Conservation (phyloP, 2,113 vertebrate genomes). For the Cephalopterus ornatus region DNA sequence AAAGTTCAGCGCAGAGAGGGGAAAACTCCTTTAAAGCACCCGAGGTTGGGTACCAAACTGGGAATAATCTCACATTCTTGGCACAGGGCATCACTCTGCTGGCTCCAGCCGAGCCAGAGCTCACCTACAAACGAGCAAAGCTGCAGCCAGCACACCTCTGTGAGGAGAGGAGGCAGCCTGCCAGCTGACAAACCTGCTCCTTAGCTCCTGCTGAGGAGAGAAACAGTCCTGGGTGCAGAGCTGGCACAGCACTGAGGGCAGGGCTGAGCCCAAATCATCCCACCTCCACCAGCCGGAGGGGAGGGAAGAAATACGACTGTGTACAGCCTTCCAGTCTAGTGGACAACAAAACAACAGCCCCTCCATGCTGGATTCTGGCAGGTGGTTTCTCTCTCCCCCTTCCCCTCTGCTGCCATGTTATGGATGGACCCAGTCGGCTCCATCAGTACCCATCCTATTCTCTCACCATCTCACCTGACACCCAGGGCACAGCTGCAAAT, state of each 20-base stretch:
- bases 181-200: slow-evolving; percentile 5
- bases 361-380: background rate
- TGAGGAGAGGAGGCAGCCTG: background rate
- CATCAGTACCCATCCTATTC: background rate
- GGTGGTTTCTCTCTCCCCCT: background rate
- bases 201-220: background rate
- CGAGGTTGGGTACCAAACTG: accelerated
- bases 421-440: background rate
- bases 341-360: background rate
- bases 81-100: accelerated
- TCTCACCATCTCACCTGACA: background rate
- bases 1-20: background rate
- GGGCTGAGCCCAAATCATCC: background rate
- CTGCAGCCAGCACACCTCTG: background rate
- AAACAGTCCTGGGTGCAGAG: background rate
- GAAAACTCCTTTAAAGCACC: background rate
- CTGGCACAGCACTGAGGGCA: background rate
- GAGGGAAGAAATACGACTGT: background rate
- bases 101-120: background rate
- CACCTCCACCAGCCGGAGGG: background rate
- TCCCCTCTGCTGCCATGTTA: accelerated
- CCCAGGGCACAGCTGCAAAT: background rate
- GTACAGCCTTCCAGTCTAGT: accelerated
- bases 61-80: background rate
- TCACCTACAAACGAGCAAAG: background rate